Conservation (phyloP, 2,888 invertebrate species). For the Ectropis crepuscularia region DNA sequence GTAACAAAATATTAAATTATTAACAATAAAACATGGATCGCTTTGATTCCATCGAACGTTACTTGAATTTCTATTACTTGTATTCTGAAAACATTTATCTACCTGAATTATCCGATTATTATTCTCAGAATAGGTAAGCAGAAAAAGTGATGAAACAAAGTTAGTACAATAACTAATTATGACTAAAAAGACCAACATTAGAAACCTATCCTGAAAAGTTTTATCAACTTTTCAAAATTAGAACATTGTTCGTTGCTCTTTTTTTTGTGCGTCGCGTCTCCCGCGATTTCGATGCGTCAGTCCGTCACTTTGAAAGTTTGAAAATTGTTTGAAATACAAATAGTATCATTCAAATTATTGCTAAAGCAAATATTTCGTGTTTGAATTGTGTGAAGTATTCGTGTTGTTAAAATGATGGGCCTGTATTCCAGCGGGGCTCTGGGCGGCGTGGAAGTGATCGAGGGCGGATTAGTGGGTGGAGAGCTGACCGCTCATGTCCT, state of each 20-base stretch:
- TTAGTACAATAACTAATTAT: too few species aligned
- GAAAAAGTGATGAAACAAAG: too few species aligned
- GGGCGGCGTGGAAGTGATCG: constrained; percentile 78
- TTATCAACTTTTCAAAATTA: constrained; percentile 23
- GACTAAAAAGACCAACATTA: too few species aligned
- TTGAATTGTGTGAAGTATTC: constrained; percentile 39
- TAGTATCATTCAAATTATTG: neutral
- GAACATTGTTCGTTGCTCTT: constrained; percentile 29
- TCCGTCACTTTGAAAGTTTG: constrained; percentile 6
- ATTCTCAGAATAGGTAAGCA: too few species aligned
- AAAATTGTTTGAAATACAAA: neutral
- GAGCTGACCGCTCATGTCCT: constrained; percentile 76
- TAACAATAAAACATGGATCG: too few species aligned
- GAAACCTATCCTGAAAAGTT: too few species aligned
- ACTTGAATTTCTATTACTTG: too few species aligned
- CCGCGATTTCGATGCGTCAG: constrained; percentile 23
- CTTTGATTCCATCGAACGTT: too few species aligned
- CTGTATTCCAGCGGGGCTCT: constrained; percentile 85
- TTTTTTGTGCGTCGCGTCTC: constrained; percentile 26
- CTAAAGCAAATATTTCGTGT: constrained; percentile 37
- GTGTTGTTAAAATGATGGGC: constrained; percentile 77
- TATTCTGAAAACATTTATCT: too few species aligned
- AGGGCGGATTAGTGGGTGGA: constrained; percentile 72
- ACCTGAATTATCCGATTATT: too few species aligned
- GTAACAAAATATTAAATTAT: too few species aligned